A percentile compares a stretch with the other conserved stretches of the same genome.
Conservation (phyloP, 2,113 vertebrate species). For the Poecile atricapillus region DNA sequence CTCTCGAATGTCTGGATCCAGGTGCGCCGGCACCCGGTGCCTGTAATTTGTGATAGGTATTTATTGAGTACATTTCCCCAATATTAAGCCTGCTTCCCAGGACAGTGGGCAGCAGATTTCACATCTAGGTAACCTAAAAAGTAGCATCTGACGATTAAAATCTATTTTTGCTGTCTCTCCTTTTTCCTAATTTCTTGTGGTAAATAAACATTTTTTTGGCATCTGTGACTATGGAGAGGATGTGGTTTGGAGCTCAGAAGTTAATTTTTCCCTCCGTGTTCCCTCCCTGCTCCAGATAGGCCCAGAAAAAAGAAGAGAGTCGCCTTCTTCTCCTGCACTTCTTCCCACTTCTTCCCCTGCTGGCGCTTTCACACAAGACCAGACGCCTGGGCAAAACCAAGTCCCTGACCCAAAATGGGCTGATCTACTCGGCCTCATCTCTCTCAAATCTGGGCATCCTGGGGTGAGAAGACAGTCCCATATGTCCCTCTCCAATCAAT, state of each 20-base stretch:
- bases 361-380: neutral
- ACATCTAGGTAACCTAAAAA: neutral
- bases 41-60: fast-evolving
- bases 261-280: fast-evolving
- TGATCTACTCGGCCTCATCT: neutral
- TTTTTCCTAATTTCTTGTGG: neutral
- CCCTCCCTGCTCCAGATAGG: neutral
- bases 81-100: neutral
- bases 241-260: neutral
- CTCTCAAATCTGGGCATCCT: neutral
- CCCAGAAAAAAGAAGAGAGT: neutral
- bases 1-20: fast-evolving
- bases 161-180: neutral
- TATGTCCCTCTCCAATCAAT: neutral
- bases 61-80: fast-evolving
- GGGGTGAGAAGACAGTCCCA: neutral
- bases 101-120: neutral
- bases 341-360: fast-evolving
- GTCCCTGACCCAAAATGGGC: neutral
- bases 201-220: neutral
- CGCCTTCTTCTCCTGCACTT: neutral
- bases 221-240: neutral
- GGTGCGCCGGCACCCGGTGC: fast-evolving
- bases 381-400: neutral
- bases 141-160: neutral